Evolutionary conservation across 2,888 invertebrate genomes (phyloP).

Genomic region (Microplitis deprimator): DNA sequence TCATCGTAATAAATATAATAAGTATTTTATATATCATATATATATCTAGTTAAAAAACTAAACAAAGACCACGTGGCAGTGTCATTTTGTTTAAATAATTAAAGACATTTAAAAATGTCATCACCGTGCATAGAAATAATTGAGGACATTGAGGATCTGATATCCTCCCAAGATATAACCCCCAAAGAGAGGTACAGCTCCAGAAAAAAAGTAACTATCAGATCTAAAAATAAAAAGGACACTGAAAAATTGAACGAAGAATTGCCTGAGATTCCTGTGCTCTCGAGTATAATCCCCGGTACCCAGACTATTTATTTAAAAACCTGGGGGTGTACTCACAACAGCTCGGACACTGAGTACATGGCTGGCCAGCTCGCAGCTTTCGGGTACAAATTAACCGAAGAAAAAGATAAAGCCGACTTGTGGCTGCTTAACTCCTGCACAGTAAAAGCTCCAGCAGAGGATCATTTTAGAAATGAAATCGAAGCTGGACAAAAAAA

Average conservation of each 20-base stretch:
- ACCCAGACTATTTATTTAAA: constrained; percentile 79
- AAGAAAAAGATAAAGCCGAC: constrained; percentile 86
- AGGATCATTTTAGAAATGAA: constrained; percentile 94
- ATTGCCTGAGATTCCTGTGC: constrained; percentile 50
- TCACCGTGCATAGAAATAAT: constrained; percentile 79
- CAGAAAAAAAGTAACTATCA: constrained; percentile 80
- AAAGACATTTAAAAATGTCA: constrained; percentile 70
- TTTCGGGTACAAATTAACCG: constrained; percentile 88
- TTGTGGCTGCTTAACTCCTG: constrained; percentile 98
- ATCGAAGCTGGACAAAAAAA: constrained; percentile 81
- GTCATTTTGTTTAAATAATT: too few species aligned
- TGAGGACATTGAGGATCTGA: constrained; percentile 89
- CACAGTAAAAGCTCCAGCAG: constrained; percentile 97
- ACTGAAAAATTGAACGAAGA: constrained; percentile 37
- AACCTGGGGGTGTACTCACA: constrained; percentile 99
- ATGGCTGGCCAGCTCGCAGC: constrained; percentile 96
- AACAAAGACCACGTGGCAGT: too few species aligned
- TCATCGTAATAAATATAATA: too few species aligned
- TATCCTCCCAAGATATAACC: constrained; percentile 84
- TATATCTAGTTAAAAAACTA: too few species aligned
- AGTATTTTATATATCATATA: too few species aligned
- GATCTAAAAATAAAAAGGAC: constrained; percentile 72
- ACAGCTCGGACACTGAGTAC: constrained; percentile 97
- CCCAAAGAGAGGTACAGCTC: constrained; percentile 84
- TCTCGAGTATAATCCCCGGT: constrained; percentile 75